phyloP scores from a whole-genome alignment of 2,113 vertebrate species.

The Ptilonorhynchus violaceus region DNA sequence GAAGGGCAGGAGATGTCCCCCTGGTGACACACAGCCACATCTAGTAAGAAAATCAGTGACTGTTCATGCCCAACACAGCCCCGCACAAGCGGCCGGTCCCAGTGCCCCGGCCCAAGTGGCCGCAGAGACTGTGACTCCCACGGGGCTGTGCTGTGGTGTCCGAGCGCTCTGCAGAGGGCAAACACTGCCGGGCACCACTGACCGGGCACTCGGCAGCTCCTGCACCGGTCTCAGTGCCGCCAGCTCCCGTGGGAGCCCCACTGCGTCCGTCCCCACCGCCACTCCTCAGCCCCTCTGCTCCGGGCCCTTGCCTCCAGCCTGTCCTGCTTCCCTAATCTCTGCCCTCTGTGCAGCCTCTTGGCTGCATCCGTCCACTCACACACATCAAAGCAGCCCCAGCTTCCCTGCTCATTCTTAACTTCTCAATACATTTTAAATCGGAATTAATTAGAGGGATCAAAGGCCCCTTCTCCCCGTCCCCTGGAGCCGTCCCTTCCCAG shows the following conservation, averaged over 20 bases:
- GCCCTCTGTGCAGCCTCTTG: background rate
- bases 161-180: background rate
- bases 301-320: background rate
- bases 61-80: rapidly evolving
- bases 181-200: rapidly evolving
- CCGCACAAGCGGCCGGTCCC: rapidly evolving
- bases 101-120: rapidly evolving
- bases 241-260: rapidly evolving
- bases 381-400: constrained; percentile 1
- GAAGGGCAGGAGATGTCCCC: background rate
- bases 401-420: background rate
- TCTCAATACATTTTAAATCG: background rate
- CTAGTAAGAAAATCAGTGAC: rapidly evolving
- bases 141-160: rapidly evolving
- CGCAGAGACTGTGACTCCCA: rapidly evolving
- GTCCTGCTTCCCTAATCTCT: background rate
- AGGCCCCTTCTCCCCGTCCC: background rate
- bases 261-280: rapidly evolving
- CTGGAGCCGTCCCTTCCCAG: background rate
- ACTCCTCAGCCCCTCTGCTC: background rate
- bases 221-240: rapidly evolving
- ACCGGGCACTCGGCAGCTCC: rapidly evolving
- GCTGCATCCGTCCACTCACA: background rate
- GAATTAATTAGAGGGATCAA: constrained; percentile 21
- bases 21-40: rapidly evolving